A percentile compares a stretch with the other conserved stretches of the same genome.
Conservation (phyloP, 2,797 vertebrate species). For the Anas bahamensis region DNA sequence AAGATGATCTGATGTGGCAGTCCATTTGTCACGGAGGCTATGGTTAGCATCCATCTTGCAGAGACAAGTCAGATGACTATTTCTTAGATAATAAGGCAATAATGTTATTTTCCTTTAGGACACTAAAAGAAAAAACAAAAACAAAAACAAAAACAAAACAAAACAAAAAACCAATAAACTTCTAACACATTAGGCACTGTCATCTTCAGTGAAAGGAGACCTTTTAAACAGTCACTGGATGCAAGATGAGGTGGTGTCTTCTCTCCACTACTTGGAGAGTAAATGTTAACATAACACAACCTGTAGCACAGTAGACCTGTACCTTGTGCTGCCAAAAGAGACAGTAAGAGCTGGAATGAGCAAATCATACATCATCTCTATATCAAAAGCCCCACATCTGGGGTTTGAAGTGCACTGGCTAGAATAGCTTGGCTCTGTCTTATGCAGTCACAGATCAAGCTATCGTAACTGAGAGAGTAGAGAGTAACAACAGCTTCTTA, state of each 20-base stretch:
- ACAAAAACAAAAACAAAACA: too few relatives aligned
- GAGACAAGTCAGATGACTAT: background rate
- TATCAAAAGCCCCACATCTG: background rate
- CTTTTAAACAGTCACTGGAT: background rate
- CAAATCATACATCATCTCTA: background rate
- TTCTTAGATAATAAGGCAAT: background rate
- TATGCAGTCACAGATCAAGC: background rate
- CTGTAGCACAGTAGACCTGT: background rate
- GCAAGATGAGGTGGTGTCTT: background rate
- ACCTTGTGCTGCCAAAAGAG: background rate
- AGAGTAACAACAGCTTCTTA: background rate
- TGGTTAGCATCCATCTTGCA: background rate
- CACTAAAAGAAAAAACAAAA: background rate
- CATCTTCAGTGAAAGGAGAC: background rate
- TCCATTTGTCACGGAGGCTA: background rate
- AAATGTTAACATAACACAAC: background rate
- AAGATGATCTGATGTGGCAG: background rate
- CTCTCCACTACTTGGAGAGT: background rate
- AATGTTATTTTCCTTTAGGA: background rate
- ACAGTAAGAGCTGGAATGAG: background rate
- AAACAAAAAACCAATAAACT: background rate
- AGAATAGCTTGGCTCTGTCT: background rate
- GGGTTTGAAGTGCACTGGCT: background rate
- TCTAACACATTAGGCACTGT: background rate
- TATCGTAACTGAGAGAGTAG: background rate